Conservation (phyloP, 1,140 invertebrate genomes). For the Hypsibius dujardini region DNA sequence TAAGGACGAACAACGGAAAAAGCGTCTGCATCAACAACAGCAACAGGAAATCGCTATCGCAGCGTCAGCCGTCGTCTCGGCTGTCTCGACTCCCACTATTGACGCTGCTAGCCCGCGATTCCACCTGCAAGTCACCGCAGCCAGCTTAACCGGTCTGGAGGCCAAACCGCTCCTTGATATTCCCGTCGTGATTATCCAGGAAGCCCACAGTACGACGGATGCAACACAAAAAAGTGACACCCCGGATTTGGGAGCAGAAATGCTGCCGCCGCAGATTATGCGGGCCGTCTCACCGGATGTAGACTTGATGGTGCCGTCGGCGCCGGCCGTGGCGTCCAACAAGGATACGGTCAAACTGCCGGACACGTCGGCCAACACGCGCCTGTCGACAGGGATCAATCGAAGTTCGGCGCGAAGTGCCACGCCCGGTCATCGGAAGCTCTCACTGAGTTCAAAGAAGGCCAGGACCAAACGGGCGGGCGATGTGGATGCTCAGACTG, state of each 20-base stretch:
- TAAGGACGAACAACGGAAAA: too few relatives aligned
- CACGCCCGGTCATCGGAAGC: neutral
- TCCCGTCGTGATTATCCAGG: too few relatives aligned
- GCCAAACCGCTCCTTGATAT: too few relatives aligned
- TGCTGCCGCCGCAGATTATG: too few relatives aligned
- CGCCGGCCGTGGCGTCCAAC: neutral
- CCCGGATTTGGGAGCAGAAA: too few relatives aligned
- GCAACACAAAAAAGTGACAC: too few relatives aligned
- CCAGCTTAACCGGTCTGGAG: conserved; percentile 1
- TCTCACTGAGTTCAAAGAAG: neutral
- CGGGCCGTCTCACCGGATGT: neutral
- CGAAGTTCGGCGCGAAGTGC: neutral
- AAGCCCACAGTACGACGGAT: too few relatives aligned
- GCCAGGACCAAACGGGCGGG: neutral
- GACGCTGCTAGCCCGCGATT: too few relatives aligned
- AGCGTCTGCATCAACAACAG: too few relatives aligned
- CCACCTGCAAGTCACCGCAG: neutral
- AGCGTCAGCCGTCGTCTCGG: too few relatives aligned
- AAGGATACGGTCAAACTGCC: neutral
- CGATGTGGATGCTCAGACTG: neutral
- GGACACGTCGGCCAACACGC: neutral
- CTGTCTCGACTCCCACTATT: neutral
- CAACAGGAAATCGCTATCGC: conserved; percentile 2
- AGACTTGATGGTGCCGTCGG: neutral
- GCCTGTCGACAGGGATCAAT: conserved; percentile 3